Base-by-base conservation (phyloP, 2,888 invertebrate species). In the Habrosyne pyritoides region DNA sequence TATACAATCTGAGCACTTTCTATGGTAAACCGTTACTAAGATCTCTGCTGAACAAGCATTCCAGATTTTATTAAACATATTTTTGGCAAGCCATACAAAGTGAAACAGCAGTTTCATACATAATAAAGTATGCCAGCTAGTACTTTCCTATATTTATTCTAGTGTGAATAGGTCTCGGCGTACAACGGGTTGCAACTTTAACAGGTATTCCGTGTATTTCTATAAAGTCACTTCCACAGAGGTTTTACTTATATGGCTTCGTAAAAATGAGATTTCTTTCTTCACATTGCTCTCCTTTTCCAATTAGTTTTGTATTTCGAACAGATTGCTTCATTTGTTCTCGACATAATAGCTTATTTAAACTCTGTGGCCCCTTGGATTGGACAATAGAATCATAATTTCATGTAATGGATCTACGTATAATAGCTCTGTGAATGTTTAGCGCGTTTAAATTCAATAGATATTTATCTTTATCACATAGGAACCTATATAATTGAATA, bases 251-350 rank as follows among this genome's bases (percentile, higher is more conserved):
- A 59, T 57, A 55, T 58, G 55, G 55, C 62, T 63, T 54, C 63
- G 66, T 66, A 73, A 75, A 75, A 79, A 77, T 75, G 69, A 74
- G 76, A 71, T 75, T 78, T 69, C 73, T 71, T 72, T 67, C 70
- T 66, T 59, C 59, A 58, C 65, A 68, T 73, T 68, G 60, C 66
- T 69, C 71, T 67, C 64, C 63, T 67, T 61, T 49, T 55, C 70
- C 60, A 56, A 28, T 54, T 61, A 51, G 47, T 54, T 56, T 61
- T 64, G 60, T 60, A 59, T 54, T 53, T 21, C 46, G 22, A 53
- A 55, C 47, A 47, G 52, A 52, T 49, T 22, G 47, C 53, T 51
- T 49, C 50, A 51, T 30, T 49, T 26, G 60, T 53, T 21, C 30
- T 18, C 18, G 7, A 42, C n/a, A 10, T 33, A 42, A 52, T 30